Evolutionary conservation across 2,888 invertebrate species (phyloP), one percentile per base, ranked within the genome.

Genomic region (Limnephilus auricula): DNA sequence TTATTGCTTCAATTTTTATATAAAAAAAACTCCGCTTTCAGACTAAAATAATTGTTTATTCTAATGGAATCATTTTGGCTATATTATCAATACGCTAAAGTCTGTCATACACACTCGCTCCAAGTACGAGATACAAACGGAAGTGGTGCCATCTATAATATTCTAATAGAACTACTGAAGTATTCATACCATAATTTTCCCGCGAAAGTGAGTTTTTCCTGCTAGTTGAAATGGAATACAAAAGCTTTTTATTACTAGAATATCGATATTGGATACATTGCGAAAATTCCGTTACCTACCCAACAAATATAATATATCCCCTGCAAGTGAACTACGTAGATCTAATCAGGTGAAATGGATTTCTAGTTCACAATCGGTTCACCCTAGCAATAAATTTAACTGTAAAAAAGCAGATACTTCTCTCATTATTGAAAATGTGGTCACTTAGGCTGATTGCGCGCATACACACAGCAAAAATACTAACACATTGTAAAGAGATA

Each of bases 361-460:
- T 25, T n/a, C 65, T 65, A 65, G 25, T 65, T 65, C 18, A 25
- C 65, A 65, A n/a, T 9, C 65, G 65, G 25, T 65, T 65, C 65
- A n/a, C n/a, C 65, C 25, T 9, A n/a, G 65, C 65, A 65, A 65
- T 25, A 9, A 65, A 65, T 25, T 65, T 25, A n/a, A 65, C 65
- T 65, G 9, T 65, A 65, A 65, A 65, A 65, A 25, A 25, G 32
- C 6, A 2, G 32, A 82, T 18, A 82, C 2, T 25, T 9, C 10
- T 2, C 34, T 34, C 82, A 34, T 82, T 34, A 34, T 13, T 82
- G 82, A 82, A 82, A 82, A 82, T 32, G 34, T 82, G 82, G 82
- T 82, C 82, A 82, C 82, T 82, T 82, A 25, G 25, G 31, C 34
- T 32, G 34, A 82, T 82, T 34, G 15, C 82, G 82, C 82, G 82